Conservation (phyloP, 1,140 invertebrate species). For the Triops longicaudatus region DNA sequence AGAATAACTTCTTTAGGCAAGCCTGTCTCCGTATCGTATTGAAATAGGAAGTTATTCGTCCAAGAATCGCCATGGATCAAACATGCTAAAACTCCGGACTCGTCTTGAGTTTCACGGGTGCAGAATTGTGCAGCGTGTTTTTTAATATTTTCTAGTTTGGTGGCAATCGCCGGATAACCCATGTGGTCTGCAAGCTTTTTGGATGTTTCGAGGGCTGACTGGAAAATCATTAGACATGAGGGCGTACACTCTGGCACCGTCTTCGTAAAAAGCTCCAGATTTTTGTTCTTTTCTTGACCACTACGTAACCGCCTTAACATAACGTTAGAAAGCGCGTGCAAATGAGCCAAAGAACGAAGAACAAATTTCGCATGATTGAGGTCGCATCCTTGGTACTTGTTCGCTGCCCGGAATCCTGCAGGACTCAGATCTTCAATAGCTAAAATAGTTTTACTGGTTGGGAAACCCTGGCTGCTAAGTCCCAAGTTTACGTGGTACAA, state of each 20-base stretch:
- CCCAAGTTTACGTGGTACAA: background rate
- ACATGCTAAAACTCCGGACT: background rate
- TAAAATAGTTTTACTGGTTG: constrained; percentile 14
- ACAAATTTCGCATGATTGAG: constrained; percentile 20
- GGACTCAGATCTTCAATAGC: constrained; percentile 23
- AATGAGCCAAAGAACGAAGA: constrained; percentile 24
- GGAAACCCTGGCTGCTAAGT: background rate
- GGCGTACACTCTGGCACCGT: background rate
- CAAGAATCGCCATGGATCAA: background rate
- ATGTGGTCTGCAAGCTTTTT: background rate
- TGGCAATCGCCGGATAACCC: background rate
- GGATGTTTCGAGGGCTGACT: background rate
- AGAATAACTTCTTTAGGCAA: background rate
- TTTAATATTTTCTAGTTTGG: background rate
- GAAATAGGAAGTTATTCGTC: background rate
- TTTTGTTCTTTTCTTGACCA: background rate
- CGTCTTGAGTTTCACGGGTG: background rate
- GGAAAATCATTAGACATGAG: background rate
- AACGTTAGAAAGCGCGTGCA: constrained; percentile 13
- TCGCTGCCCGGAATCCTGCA: constrained; percentile 14
- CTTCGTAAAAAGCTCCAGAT: background rate
- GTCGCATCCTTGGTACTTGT: constrained; percentile 27
- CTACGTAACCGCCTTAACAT: background rate
- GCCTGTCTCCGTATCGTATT: background rate
- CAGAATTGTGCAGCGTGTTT: background rate